Base-by-base conservation (phyloP, 2,888 invertebrate genomes). In the Drosophila cyrtoloma region DNA sequence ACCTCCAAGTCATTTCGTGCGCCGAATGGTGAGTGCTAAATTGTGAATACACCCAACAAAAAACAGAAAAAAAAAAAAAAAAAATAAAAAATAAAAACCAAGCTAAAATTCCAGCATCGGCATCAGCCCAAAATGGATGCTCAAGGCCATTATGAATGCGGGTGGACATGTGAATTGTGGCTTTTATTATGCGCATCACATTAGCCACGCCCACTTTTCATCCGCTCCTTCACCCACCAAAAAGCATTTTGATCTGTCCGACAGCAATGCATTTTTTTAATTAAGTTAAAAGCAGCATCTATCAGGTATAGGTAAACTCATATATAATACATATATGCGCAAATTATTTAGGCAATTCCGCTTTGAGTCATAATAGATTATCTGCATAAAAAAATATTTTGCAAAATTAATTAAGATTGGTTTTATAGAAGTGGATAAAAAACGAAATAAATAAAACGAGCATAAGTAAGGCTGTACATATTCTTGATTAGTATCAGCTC, bases 151-250 rank as follows among this genome's bases (percentile, higher is more conserved):
- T 53, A 57, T 55, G 55, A 67, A 80, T 76, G 64, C 58, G 59
- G 62, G 53, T 30, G 79, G 59, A 84, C 68, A 72, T 75, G 79
- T 65, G 65, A 76, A 76, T 79, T 73, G 83, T 47, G 64, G 66
- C 37, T 71, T 76, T 79, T 76, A 71, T 70, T 66, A 75, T 58
- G 62, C 79, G 57, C 67, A 53, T 47, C 65, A 51, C 73, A 66
- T 52, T 58, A 55, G 56, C 33, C 62, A 70, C 55, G 42, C 64
- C 57, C 58, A 47, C 39, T 16, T 12, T 33, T 2, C 26, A 26
- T 16, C 16, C 33, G 35, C 55, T 9, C 26, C 55, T 7, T 33
- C 35, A 5, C 26, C 2, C 16, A 22, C 6, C 16, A 28, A 35
- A 35, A 47, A 52, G 35, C 44, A 39, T 52, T 69, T 60, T 60